Conservation (phyloP, 64 coral and sea anemone species). For the Dendrophyllia cribrosa region DNA sequence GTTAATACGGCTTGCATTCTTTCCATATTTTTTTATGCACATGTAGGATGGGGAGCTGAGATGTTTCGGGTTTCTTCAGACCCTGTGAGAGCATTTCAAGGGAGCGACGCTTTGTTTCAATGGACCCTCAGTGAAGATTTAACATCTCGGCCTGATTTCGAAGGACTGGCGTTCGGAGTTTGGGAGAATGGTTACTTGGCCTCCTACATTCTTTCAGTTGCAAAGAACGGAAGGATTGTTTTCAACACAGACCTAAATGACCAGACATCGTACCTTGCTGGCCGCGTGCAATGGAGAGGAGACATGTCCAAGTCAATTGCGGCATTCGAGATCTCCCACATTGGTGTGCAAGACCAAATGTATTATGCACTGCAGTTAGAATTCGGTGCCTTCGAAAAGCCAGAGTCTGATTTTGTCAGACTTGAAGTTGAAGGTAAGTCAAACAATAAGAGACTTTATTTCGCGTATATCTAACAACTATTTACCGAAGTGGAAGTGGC, state of each 20-base stretch:
- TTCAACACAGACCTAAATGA: neutral
- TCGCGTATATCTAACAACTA: too few species aligned
- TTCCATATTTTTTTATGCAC: neutral
- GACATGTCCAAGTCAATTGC: conserved; percentile 1
- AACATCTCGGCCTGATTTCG: neutral
- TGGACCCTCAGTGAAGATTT: neutral
- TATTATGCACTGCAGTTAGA: neutral
- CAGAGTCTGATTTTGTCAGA: neutral
- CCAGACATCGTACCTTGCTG: neutral
- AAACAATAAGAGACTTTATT: neutral
- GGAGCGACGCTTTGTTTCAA: neutral
- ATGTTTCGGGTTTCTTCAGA: neutral
- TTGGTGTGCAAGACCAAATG: neutral
- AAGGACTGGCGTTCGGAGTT: neutral
- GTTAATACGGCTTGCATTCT: neutral
- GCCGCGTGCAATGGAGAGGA: conserved; percentile 18
- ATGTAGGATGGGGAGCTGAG: neutral
- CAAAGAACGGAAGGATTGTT: neutral
- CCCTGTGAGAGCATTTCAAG: neutral
- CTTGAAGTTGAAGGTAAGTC: neutral
- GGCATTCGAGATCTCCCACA: neutral
- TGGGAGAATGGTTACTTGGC: neutral
- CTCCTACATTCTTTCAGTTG: neutral
- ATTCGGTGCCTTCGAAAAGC: neutral
- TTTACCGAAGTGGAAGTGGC: too few species aligned